Conservation (phyloP, 1,140 invertebrate species). For the Tetranychus cinnabarinus region DNA sequence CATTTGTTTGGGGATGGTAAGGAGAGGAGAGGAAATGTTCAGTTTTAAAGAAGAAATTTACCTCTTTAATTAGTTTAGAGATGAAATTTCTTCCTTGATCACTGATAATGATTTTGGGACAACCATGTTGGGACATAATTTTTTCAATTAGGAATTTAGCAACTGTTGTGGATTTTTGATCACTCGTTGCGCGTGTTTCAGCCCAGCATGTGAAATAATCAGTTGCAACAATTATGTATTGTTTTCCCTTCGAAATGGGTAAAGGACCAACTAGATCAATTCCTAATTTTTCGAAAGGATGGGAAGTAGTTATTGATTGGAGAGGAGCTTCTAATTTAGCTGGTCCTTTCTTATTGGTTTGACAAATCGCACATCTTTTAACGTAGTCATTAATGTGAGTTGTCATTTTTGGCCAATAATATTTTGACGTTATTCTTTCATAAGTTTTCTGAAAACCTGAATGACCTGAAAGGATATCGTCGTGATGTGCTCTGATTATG, state of each 20-base stretch:
- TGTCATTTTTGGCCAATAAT: conserved; percentile 11
- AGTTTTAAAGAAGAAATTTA: no score
- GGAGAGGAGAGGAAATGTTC: no score
- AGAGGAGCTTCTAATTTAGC: neutral
- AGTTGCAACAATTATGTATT: conserved; percentile 12
- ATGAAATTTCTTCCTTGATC: no score
- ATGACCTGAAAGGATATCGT: conserved; percentile 9
- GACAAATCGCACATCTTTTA: conserved; percentile 10
- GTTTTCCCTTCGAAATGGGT: neutral
- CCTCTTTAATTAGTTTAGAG: no score
- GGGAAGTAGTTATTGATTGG: conserved; percentile 4
- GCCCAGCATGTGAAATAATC: conserved; percentile 16
- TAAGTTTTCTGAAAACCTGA: conserved; percentile 11
- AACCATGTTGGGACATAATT: no score
- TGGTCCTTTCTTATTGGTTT: neutral
- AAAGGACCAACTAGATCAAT: conserved; percentile 16
- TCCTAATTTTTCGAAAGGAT: conserved; percentile 12
- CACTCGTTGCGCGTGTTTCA: conserved; percentile 9
- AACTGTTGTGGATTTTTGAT: neutral
- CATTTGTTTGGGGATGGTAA: no score
- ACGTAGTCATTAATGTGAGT: conserved; percentile 8
- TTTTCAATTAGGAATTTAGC: conserved; percentile 2
- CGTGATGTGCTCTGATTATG: neutral
- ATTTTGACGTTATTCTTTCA: conserved; percentile 8
- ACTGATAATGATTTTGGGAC: no score